Percentiles rank a stretch among this genome's conserved stretches.
These are phyloP conservation scores for Panagrolaimus sp. DNA, from an alignment of 1,140 invertebrate species.

Conservation along the genomic window DNA sequence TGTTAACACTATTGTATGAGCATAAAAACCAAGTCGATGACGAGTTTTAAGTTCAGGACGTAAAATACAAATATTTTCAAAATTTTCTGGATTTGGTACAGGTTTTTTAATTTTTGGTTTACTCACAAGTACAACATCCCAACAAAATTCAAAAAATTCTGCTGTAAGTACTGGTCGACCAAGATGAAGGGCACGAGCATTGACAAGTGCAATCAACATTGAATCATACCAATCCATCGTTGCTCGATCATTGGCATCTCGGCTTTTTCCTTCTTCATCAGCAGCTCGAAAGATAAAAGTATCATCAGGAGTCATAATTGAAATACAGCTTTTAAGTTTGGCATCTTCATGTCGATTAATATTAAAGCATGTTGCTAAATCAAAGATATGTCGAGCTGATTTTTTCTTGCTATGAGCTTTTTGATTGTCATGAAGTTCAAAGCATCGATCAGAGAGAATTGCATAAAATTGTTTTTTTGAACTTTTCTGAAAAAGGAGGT, in stretches of 20 bases:
- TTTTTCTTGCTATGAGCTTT: background rate
- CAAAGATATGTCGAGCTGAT: background rate
- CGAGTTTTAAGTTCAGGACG: constrained; percentile 9
- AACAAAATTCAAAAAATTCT: constrained; percentile 33
- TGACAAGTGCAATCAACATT: background rate
- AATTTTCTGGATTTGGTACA: constrained; percentile 18
- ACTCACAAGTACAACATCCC: constrained; percentile 23
- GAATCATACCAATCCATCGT: background rate
- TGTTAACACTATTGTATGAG: constrained; percentile 30
- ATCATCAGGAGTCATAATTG: constrained; percentile 8
- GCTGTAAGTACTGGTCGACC: constrained; percentile 29
- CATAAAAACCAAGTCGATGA: constrained; percentile 30
- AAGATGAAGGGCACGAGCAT: constrained; percentile 26
- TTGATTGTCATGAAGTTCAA: constrained; percentile 5
- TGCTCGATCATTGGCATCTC: background rate
- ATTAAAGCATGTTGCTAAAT: background rate
- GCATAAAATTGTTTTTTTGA: background rate
- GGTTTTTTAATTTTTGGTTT: constrained; percentile 29
- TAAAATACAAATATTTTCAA: constrained; percentile 29
- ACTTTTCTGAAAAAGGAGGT: no score
- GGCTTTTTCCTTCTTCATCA: background rate
- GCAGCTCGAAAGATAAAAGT: background rate
- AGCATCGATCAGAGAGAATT: background rate
- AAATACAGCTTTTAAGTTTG: background rate
- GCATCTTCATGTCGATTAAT: background rate